phyloP scores from a whole-genome alignment of 2,797 vertebrate species.

The Lepus oiostolus region DNA sequence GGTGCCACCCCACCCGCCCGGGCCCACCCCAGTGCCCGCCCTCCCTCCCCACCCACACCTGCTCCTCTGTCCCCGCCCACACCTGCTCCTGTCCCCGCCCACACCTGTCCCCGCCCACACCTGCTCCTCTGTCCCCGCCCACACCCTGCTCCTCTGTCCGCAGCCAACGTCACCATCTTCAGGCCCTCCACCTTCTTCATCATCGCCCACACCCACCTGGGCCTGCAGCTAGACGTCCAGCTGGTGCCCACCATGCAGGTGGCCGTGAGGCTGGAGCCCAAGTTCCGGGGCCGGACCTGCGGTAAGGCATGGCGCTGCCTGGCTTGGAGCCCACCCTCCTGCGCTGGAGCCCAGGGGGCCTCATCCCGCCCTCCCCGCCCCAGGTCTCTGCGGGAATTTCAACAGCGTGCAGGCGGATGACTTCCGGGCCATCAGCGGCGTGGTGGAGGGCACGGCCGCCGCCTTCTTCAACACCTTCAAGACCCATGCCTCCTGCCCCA shows the following conservation, averaged over 20 bases:
- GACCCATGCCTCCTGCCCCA: constrained; percentile 87
- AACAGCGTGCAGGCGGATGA: constrained; percentile 89
- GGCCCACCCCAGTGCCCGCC: rapidly evolving
- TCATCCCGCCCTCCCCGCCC: background rate
- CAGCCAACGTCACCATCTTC: constrained; percentile 90
- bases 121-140: no score
- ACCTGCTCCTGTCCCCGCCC: no score
- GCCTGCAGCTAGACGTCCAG: constrained; percentile 88
- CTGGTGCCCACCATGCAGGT: constrained; percentile 89
- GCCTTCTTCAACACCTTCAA: constrained; percentile 90
- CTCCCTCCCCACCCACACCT: rapidly evolving
- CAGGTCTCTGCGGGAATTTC: constrained; percentile 91
- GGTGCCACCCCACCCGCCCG: rapidly evolving
- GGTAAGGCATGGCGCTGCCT: constrained; percentile 81
- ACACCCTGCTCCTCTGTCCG: background rate
- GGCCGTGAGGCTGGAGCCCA: constrained; percentile 85
- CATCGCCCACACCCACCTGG: constrained; percentile 84
- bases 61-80: background rate
- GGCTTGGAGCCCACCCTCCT: rapidly evolving
- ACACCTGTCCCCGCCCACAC: rapidly evolving
- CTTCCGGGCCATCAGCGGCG: constrained; percentile 87
- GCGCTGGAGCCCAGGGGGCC: rapidly evolving
- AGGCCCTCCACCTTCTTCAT: constrained; percentile 90
- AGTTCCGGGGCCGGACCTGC: constrained; percentile 87
- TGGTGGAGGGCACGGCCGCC: constrained; percentile 88